phyloP scores from a whole-genome alignment of 2,888 invertebrate genomes.

The Dasypogon diadema region DNA sequence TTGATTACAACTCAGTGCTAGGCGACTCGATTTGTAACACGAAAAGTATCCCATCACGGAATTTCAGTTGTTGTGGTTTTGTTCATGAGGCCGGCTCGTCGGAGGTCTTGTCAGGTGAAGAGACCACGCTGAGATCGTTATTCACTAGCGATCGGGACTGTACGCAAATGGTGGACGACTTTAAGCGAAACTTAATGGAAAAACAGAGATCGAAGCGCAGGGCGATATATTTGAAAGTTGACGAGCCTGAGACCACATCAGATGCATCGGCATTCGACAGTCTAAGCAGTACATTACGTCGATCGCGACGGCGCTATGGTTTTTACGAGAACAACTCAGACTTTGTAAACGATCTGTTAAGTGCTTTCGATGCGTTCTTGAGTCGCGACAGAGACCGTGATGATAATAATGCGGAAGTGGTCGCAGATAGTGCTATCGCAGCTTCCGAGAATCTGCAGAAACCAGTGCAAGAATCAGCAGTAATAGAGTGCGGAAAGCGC shows the following conservation, averaged over 20 bases:
- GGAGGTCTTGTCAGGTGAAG: conserved; percentile 34
- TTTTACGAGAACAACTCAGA: conserved; percentile 62
- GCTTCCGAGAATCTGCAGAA: neutral
- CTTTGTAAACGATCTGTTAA: conserved; percentile 64
- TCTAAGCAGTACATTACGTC: conserved; percentile 6
- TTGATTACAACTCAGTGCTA: conserved; percentile 61
- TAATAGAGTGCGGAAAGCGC: neutral
- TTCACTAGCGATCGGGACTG: conserved; percentile 42
- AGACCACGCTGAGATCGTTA: conserved; percentile 46
- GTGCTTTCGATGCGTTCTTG: conserved; percentile 60
- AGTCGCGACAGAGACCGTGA: conserved; percentile 54
- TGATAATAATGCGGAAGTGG: conserved; percentile 31
- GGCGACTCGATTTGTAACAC: conserved; percentile 61
- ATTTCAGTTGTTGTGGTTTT: conserved; percentile 56
- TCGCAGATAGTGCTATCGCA: conserved; percentile 12
- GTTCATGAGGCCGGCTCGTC: conserved; percentile 15
- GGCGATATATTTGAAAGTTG: conserved; percentile 60
- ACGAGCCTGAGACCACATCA: conserved; percentile 52
- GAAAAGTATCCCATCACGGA: conserved; percentile 65
- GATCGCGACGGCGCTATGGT: conserved; percentile 59
- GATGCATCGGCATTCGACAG: neutral
- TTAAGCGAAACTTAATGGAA: conserved; percentile 63
- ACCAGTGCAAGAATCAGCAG: conserved; percentile 9
- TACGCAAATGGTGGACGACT: conserved; percentile 62
- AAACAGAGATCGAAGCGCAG: conserved; percentile 59